Evolutionary conservation across 2,888 invertebrate genomes (phyloP), one percentile per base, ranked within the genome.

Genomic region (Portevinia maculata): DNA sequence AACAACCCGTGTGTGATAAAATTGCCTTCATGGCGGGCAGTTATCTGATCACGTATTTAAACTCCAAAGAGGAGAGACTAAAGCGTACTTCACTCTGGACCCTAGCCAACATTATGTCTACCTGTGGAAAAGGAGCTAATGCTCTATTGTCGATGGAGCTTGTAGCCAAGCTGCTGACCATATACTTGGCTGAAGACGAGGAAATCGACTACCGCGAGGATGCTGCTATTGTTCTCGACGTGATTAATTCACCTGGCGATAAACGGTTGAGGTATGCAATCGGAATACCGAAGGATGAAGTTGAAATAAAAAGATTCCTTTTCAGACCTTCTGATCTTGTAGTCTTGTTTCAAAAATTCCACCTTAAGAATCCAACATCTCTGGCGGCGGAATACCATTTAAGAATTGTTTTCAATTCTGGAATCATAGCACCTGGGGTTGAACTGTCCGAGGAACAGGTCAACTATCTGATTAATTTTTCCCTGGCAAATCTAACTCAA

Each of bases 81-180:
- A 88, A 87, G 59, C 88, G 86, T 13, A 86, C 87, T 1, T 88
- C 88, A 52, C 85, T 91, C 0, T 91, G 91, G 91, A 88, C 87
- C 1, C 32, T 90, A 30, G 87, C 88, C 0, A 90, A 91, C 70
- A 85, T 90, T 2, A 55, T 89, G 21, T 85, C 85, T 2, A 88
- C 88, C 0, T 86, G 89, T 15, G 75, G 79, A 0, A 90, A 89
- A 62, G 87, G 88, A 0, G 85, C 87, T 0, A 62, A 60, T 30
- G 86, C 50, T 0, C 44, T 91, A 30, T 75, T 89, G 1, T 86
- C 88, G 55, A 90, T 90, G 88, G 88, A 88, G 71, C 39, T 90
- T n/a, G 69, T 88, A 1, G 86, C 87, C 2, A 90, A 89, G 62
- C 53, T 89, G 4, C 86, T 89, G 85, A 84, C 85, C 15, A 57